phyloP scores from a whole-genome alignment of 2,888 invertebrate genomes.

The Zonitis immaculata region DNA sequence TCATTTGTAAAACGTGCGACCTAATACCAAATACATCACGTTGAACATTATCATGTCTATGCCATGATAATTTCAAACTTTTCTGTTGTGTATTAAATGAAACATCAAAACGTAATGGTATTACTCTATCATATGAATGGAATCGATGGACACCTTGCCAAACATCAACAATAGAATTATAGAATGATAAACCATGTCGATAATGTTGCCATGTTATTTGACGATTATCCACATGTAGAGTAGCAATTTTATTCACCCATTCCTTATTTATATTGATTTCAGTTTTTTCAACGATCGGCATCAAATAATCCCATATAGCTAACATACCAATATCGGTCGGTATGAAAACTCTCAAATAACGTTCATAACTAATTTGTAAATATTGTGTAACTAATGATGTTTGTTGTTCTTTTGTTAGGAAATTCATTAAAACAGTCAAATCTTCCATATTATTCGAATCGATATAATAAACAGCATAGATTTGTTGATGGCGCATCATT shows the following conservation, averaged over 20 bases:
- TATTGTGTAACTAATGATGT: background rate
- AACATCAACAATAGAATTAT: constrained; percentile 48
- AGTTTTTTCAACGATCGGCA: constrained; percentile 33
- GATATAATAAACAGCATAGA: constrained; percentile 21
- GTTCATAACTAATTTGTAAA: constrained; percentile 24
- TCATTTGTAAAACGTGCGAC: constrained; percentile 37
- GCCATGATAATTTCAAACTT: constrained; percentile 37
- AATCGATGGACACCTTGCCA: constrained; percentile 46
- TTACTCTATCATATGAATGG: constrained; percentile 32
- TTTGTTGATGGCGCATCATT: constrained; percentile 21
- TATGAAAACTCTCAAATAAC: constrained; percentile 26
- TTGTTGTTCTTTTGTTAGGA: background rate
- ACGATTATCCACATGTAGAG: constrained; percentile 34
- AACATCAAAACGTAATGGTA: constrained; percentile 38
- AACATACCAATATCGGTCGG: constrained; percentile 48
- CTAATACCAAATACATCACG: constrained; percentile 35
- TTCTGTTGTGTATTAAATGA: constrained; percentile 33
- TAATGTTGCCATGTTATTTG: constrained; percentile 38
- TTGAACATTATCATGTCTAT: constrained; percentile 31
- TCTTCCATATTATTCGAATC: constrained; percentile 23
- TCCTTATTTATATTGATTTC: constrained; percentile 30
- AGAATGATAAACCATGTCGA: constrained; percentile 42
- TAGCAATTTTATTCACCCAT: constrained; percentile 27
- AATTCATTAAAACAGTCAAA: background rate
- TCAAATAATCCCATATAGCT: constrained; percentile 35